A percentile compares a stretch with the other conserved stretches of the same genome.
phyloP scores from a whole-genome alignment of 1,140 invertebrate genomes.

The Listronotus oregonensis region DNA sequence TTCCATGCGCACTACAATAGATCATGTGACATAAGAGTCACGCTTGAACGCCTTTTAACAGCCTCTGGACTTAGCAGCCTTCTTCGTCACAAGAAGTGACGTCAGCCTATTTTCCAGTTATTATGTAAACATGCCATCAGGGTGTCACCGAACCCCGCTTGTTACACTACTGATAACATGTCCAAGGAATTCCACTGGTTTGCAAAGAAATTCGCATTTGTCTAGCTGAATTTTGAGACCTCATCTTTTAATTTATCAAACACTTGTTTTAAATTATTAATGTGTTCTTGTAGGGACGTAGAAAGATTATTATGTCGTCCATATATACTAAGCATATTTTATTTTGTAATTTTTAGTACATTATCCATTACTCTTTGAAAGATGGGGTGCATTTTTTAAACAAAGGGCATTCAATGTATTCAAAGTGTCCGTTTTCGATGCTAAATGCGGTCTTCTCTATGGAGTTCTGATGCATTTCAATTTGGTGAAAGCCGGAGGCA shows the following conservation, averaged over 20 bases:
- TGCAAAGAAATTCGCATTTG: slow-evolving; percentile 42
- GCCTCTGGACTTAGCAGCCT: too few relatives aligned
- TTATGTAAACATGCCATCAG: too few relatives aligned
- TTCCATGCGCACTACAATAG: too few relatives aligned
- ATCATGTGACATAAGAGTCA: too few relatives aligned
- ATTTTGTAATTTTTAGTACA: slow-evolving; percentile 24
- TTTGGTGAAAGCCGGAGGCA: slow-evolving; percentile 56
- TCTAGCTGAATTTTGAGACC: slow-evolving; percentile 41
- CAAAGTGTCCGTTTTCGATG: slow-evolving; percentile 43
- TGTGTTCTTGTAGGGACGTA: slow-evolving; percentile 50
- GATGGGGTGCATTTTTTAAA: slow-evolving; percentile 53
- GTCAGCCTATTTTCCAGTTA: too few relatives aligned
- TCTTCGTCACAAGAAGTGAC: too few relatives aligned
- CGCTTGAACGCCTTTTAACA: too few relatives aligned
- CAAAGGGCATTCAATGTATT: slow-evolving; percentile 42
- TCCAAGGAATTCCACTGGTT: slow-evolving; percentile 39
- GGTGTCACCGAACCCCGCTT: too few relatives aligned
- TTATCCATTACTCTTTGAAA: slow-evolving; percentile 40
- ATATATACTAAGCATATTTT: slow-evolving; percentile 52
- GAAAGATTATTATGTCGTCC: slow-evolving; percentile 51
- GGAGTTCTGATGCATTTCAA: slow-evolving; percentile 49
- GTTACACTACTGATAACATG: slow-evolving; percentile 26
- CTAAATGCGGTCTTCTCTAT: slow-evolving; percentile 36
- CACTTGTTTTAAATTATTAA: slow-evolving; percentile 42
- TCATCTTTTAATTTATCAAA: slow-evolving; percentile 39